Evolutionary conservation across 2,797 vertebrate genomes (phyloP).

Genomic region (Fringilla coelebs): DNA sequence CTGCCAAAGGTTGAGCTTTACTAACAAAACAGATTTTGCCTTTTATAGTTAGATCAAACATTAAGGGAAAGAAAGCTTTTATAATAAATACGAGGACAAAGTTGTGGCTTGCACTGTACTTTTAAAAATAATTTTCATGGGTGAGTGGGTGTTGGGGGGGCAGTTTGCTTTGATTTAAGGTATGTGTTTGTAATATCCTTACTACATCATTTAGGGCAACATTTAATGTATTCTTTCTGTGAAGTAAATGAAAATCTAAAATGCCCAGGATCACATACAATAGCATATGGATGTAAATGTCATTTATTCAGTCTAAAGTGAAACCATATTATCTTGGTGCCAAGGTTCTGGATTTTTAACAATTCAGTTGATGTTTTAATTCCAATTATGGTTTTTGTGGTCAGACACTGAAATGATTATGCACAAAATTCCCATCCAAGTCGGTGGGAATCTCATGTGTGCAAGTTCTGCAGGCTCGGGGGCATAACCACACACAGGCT

Average conservation of each 20-base stretch:
- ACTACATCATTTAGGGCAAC: neutral
- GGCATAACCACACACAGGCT: conserved; percentile 19
- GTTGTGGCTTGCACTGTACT: neutral
- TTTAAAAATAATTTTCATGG: neutral
- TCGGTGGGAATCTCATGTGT: conserved; percentile 33
- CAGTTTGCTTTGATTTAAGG: neutral
- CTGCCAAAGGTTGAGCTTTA: conserved; percentile 37
- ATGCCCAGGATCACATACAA: neutral
- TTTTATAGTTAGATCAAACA: conserved; percentile 36
- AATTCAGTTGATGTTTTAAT: conserved; percentile 48
- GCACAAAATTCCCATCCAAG: conserved; percentile 48
- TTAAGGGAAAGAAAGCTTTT: conserved; percentile 1
- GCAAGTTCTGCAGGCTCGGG: conserved; percentile 7
- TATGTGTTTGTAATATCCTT: conserved; percentile 1
- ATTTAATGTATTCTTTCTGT: conserved; percentile 33
- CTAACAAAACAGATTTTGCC: conserved; percentile 28
- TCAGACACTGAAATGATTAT: conserved; percentile 36
- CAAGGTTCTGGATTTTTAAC: conserved; percentile 49
- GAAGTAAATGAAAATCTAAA: conserved; percentile 32
- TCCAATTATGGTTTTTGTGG: conserved; percentile 60
- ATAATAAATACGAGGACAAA: neutral
- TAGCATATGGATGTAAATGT: neutral
- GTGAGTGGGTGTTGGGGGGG: neutral
- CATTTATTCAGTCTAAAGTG: neutral
- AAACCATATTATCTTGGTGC: conserved; percentile 36